phyloP scores from a whole-genome alignment of 1,140 invertebrate species.

The Drosophila micromelanica region DNA sequence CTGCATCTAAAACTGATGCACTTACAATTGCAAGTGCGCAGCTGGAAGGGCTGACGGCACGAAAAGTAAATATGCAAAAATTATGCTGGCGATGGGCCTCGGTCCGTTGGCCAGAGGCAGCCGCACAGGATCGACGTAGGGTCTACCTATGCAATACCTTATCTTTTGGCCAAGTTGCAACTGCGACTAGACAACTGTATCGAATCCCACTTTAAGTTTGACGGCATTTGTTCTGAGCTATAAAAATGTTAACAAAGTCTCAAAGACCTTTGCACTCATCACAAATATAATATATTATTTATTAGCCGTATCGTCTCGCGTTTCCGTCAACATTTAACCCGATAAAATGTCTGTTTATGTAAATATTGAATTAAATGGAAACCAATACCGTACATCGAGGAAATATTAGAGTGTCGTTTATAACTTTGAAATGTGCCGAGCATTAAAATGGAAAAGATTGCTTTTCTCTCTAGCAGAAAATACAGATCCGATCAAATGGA shows the following conservation, averaged over 20 bases:
- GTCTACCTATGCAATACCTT: not conserved
- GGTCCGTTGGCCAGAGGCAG: conserved; percentile 89
- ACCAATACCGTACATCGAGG: too few species aligned
- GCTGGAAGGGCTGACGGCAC: conserved; percentile 89
- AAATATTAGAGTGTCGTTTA: too few species aligned
- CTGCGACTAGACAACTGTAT: not conserved
- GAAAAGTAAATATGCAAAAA: conserved; percentile 90
- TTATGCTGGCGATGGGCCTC: conserved; percentile 88
- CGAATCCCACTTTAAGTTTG: not conserved
- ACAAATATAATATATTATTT: not conserved
- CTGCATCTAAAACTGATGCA: not conserved
- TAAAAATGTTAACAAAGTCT: not conserved
- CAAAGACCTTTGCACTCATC: conserved; percentile 5
- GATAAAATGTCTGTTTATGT: not conserved
- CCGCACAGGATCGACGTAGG: conserved; percentile 34
- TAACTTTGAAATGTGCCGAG: too few species aligned
- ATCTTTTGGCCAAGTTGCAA: not conserved
- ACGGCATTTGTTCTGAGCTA: not conserved
- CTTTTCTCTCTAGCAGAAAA: too few species aligned
- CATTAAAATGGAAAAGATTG: too few species aligned
- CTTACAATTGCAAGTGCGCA: conserved; percentile 86
- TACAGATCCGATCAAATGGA: not conserved
- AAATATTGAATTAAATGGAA: not conserved
- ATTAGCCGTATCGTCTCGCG: not conserved
- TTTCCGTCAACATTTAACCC: not conserved